Conservation (phyloP, 2,113 vertebrate species). For the Dicentrarchus labrax region DNA sequence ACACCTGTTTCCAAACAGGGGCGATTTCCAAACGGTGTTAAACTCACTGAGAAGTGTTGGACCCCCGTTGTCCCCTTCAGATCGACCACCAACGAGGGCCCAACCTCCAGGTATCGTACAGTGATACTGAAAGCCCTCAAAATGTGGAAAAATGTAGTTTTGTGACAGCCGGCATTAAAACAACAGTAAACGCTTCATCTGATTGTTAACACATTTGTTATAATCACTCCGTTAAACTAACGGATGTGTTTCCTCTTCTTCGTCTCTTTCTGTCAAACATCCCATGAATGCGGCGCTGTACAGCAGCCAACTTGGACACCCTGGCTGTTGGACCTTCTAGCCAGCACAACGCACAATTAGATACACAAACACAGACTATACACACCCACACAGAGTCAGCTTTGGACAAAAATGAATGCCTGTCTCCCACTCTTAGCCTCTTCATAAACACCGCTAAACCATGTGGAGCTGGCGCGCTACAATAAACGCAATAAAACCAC, state of each 20-base stretch:
- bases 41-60: too few species aligned
- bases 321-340: slow-evolving; percentile 1
- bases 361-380: slow-evolving; percentile 56
- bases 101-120: too few species aligned
- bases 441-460: slow-evolving; percentile 62
- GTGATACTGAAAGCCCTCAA: too few species aligned
- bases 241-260: not conserved
- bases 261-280: slow-evolving; percentile 37
- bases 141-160: too few species aligned
- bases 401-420: slow-evolving; percentile 17
- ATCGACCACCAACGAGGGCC: too few species aligned
- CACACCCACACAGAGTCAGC: slow-evolving; percentile 46
- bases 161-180: too few species aligned
- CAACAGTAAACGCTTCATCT: not conserved
- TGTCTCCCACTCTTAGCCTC: slow-evolving; percentile 56
- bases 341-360: slow-evolving; percentile 51
- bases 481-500: slow-evolving; percentile 59
- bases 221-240: not conserved
- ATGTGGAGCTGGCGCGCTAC: slow-evolving; percentile 49
- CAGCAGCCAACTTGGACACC: slow-evolving; percentile 43
- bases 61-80: too few species aligned
- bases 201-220: slow-evolving; percentile 16
- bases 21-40: too few species aligned
- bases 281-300: slow-evolving; percentile 40
- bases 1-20: too few species aligned